Evolutionary conservation across 53 echinoderm and acorn worm genomes (phyloP).

Genomic region (Echinometra lucunter): DNA sequence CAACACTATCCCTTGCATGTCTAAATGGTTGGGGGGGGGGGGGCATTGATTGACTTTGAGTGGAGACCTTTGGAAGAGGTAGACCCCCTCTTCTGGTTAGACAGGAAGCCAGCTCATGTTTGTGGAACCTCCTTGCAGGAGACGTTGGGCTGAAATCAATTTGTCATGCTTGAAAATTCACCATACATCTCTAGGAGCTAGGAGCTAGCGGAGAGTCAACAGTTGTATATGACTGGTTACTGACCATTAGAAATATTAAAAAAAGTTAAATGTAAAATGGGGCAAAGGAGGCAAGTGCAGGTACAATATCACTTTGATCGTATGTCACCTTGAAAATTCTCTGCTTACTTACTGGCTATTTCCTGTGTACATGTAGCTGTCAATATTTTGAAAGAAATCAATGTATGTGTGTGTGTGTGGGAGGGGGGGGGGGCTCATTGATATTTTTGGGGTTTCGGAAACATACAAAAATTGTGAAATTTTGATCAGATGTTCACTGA

Average conservation of each 20-base stretch:
- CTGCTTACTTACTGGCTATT: background rate
- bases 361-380: background rate
- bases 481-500: too few species aligned
- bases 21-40: too few species aligned
- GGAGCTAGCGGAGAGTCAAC: background rate
- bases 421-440: too few species aligned
- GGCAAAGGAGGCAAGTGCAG: background rate
- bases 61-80: background rate
- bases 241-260: slow-evolving; percentile 29
- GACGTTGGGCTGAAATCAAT: background rate
- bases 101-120: slow-evolving; percentile 39
- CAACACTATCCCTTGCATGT: too few species aligned
- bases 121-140: slow-evolving; percentile 43
- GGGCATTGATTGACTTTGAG: background rate
- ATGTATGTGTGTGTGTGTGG: too few species aligned
- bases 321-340: background rate
- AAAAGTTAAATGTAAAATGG: background rate
- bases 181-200: background rate
- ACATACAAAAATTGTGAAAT: too few species aligned
- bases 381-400: background rate
- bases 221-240: background rate
- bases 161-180: slow-evolving; percentile 47
- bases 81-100: background rate
- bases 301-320: background rate
- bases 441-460: too few species aligned